A percentile compares a stretch with the other conserved stretches of the same genome.
phyloP scores from a whole-genome alignment of 2,888 invertebrate species.

The Volucella inanis region DNA sequence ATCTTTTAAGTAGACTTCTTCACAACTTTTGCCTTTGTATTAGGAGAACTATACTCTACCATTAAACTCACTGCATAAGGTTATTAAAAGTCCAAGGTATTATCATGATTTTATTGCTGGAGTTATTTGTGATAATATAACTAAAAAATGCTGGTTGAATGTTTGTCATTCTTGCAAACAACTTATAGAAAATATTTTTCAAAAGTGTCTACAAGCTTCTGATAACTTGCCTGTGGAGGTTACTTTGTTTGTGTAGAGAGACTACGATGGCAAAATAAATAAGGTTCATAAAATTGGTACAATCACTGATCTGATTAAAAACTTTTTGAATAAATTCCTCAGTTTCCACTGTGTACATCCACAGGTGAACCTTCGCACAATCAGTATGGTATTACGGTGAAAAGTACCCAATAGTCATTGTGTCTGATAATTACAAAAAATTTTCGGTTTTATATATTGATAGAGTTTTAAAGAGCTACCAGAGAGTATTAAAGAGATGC shows the following conservation, averaged over 20 bases:
- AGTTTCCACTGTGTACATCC: slow-evolving; percentile 29
- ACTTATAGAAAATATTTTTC: slow-evolving; percentile 21
- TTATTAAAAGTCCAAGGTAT: slow-evolving; percentile 39
- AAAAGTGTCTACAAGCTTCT: slow-evolving; percentile 24
- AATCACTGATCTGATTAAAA: slow-evolving; percentile 24
- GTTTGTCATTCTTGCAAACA: slow-evolving; percentile 7
- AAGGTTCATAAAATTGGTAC: slow-evolving; percentile 33
- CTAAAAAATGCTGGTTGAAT: slow-evolving; percentile 35
- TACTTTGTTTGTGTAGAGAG: slow-evolving; percentile 16
- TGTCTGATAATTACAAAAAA: no score
- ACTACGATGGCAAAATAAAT: slow-evolving; percentile 27
- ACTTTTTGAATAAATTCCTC: slow-evolving; percentile 30
- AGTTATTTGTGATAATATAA: slow-evolving; percentile 30
- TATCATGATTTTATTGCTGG: slow-evolving; percentile 20
- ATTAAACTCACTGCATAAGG: slow-evolving; percentile 30
- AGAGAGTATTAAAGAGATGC: no score
- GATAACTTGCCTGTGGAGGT: slow-evolving; percentile 21
- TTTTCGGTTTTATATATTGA: no score
- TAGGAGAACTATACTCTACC: slow-evolving; percentile 22
- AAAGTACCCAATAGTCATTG: no score
- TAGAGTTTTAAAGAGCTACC: no score
- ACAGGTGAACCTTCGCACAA: slow-evolving; percentile 19
- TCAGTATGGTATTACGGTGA: slow-evolving; percentile 12
- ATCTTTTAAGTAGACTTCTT: slow-evolving; percentile 20
- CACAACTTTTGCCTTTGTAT: slow-evolving; percentile 23